Evolutionary conservation across 1,140 invertebrate genomes (phyloP), one percentile per base, ranked within the genome.

Genomic region (Philotrypesis tridentata): DNA sequence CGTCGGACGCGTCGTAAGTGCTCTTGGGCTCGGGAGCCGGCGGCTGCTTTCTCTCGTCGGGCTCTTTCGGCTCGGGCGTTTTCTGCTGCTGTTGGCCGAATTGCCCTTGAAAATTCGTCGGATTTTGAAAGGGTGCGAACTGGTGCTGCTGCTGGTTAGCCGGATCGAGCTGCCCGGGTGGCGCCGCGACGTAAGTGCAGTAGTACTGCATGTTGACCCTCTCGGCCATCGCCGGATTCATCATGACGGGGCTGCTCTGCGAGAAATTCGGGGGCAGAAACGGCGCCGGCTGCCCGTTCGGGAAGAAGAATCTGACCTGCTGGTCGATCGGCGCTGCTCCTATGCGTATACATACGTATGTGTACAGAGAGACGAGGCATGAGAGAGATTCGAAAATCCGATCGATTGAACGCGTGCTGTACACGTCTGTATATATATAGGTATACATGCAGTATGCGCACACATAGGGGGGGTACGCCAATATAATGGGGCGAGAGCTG

Each of bases 141-240:
- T 55, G 63, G 9, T 23, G 77, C 21, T 27, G 76, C 6, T 65
- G 80, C 2, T 73, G 37, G n/a, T 21, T 73, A 31, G 9, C 27
- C 31, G 25, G n/a, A 60, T 7, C 7, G 31, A 0, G 80, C 65
- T 33, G 68, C 60, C 1, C 17, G 31, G 2, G n/a, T n/a, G 80
- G 80, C 29, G 68, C 21, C 4, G 68, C 37, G 1, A 82, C 25
- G 17, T 76, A 73, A 25, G 75, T 78, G 17, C 81, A 82, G 11
- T 82, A 82, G 21, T 60, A 82, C 3, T 43, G 65, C 65, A 17
- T 2, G 23, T 43, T 75, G 11, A 21, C 60, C 37, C 48, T 61
- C 8, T 27, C 8, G 14, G 2, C 17, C 7, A 5, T 60, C 25
- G 17, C 25, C 1, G 40, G 29, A 70, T 29, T 29, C 37, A 43